Conservation (phyloP, 2,888 invertebrate genomes). For the Ditylenchus weischeri region DNA sequence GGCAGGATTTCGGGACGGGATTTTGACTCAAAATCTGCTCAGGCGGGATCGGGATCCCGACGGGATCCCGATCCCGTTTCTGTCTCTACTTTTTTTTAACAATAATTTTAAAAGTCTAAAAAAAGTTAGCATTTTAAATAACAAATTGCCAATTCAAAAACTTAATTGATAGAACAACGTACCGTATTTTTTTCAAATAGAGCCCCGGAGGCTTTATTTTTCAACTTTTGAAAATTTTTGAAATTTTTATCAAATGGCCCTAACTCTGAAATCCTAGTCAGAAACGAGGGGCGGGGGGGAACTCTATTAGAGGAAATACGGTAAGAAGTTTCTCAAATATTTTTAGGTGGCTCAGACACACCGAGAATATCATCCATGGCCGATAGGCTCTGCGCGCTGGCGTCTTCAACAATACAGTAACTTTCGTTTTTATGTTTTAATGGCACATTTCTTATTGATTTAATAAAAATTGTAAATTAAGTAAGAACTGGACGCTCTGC, state of each 20-base stretch:
- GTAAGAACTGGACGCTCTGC: slow-evolving; percentile 7
- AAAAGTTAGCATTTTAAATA: neutral
- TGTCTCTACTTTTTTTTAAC: too few species aligned
- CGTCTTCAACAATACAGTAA: slow-evolving; percentile 34
- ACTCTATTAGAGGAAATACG: too few species aligned
- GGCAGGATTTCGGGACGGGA: too few species aligned
- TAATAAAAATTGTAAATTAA: neutral
- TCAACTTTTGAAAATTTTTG: too few species aligned
- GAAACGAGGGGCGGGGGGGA: too few species aligned
- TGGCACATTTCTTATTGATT: neutral
- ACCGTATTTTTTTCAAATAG: too few species aligned
- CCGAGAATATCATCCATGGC: slow-evolving; percentile 36
- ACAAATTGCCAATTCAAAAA: neutral
- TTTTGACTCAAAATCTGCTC: too few species aligned
- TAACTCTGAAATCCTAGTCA: too few species aligned
- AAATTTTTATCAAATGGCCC: too few species aligned
- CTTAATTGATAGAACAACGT: neutral
- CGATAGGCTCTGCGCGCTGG: slow-evolving; percentile 33
- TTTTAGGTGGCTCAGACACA: slow-evolving; percentile 33
- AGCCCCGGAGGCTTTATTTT: too few species aligned
- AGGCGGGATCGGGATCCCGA: too few species aligned
- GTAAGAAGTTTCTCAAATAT: slow-evolving; percentile 9
- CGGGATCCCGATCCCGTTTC: too few species aligned
- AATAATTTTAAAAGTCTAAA: slow-evolving; percentile 10
- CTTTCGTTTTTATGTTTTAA: slow-evolving; percentile 11